A percentile compares a stretch with the other conserved stretches of the same genome.
Conservation (phyloP, 2,113 vertebrate species). For the Bostrychus sinensis region DNA sequence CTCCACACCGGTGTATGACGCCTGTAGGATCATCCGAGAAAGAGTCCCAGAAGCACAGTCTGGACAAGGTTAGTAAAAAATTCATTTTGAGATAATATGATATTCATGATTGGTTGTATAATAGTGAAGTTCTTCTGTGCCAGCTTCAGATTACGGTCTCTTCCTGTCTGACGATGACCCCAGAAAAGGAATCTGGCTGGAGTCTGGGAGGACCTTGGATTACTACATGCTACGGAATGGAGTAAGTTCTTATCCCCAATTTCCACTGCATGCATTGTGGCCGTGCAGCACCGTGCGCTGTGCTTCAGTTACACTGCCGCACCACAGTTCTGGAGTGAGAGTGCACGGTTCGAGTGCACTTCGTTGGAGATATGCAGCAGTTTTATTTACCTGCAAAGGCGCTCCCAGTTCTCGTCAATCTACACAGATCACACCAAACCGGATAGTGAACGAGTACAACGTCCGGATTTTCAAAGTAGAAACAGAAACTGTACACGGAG, state of each 20-base stretch:
- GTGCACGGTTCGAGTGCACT: too few relatives aligned
- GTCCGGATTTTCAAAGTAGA: too few relatives aligned
- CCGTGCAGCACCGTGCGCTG: too few relatives aligned
- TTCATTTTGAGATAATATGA: neutral
- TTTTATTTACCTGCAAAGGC: too few relatives aligned
- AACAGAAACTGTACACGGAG: too few relatives aligned
- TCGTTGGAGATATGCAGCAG: too few relatives aligned
- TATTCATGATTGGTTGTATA: neutral
- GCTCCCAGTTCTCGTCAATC: too few relatives aligned
- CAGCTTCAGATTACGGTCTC: slow-evolving; percentile 96
- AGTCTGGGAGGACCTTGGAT: slow-evolving; percentile 95
- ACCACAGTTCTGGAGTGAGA: too few relatives aligned
- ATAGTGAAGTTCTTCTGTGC: neutral
- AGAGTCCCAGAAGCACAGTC: slow-evolving; percentile 94
- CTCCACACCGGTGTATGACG: slow-evolving; percentile 93
- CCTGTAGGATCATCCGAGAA: slow-evolving; percentile 93
- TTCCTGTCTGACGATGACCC: slow-evolving; percentile 98
- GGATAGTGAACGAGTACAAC: too few relatives aligned
- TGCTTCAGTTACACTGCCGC: too few relatives aligned
- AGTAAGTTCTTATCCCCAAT: slow-evolving; percentile 83
- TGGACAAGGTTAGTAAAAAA: slow-evolving; percentile 87
- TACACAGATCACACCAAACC: too few relatives aligned
- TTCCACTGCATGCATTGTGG: too few relatives aligned
- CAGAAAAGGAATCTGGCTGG: slow-evolving; percentile 98
- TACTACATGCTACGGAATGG: slow-evolving; percentile 99